Percentiles rank a stretch among this genome's conserved stretches.
phyloP scores from a whole-genome alignment of 2,113 vertebrate genomes.

The Cranoglanis bouderius region DNA sequence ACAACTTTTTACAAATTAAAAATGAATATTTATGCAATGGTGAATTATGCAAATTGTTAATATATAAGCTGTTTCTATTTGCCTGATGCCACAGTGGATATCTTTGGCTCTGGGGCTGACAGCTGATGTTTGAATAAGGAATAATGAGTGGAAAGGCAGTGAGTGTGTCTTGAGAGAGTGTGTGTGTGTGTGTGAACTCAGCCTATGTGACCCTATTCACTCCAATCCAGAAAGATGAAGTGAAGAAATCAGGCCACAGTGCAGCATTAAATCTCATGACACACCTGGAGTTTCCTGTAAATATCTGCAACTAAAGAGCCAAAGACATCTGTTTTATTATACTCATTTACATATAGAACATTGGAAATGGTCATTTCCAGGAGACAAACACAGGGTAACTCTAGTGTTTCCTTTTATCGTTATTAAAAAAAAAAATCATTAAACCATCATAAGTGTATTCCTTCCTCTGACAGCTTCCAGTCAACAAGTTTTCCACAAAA shows the following conservation, averaged over 20 bases:
- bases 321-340: neutral
- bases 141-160: neutral
- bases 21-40: neutral
- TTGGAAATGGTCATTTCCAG: neutral
- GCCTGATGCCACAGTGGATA: slow-evolving; percentile 7
- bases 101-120: slow-evolving; percentile 4
- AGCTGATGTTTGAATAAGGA: neutral
- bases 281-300: slow-evolving; percentile 88
- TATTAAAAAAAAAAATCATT: neutral
- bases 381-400: neutral
- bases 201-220: slow-evolving; percentile 86
- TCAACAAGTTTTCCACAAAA: slow-evolving; percentile 8
- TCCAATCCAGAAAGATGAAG: slow-evolving; percentile 91
- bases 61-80: neutral
- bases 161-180: neutral
- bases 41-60: slow-evolving; percentile 17
- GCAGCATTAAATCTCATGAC: slow-evolving; percentile 86
- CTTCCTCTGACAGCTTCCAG: neutral
- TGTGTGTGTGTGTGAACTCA: slow-evolving; percentile 70
- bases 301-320: slow-evolving; percentile 76
- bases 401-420: neutral
- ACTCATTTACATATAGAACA: neutral
- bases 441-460: neutral
- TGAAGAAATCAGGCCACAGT: slow-evolving; percentile 83
- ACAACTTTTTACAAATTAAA: neutral